Base-by-base conservation (phyloP, 2,888 invertebrate species). In the Didymodactylos carnosus region DNA sequence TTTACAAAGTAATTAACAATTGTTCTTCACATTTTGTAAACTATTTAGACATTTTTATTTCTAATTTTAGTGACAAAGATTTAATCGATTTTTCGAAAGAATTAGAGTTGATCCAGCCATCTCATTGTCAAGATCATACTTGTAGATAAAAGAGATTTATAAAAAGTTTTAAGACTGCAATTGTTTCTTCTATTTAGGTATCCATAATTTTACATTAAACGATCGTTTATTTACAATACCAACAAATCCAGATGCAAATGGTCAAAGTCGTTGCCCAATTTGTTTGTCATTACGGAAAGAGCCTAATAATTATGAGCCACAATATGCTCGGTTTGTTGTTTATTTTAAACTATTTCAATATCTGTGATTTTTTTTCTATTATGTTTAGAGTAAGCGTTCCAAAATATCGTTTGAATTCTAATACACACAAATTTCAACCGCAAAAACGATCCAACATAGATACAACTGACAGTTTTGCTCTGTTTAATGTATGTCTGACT, bases 261-360 rank as follows among this genome's bases (percentile, higher is more conserved):
- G 75, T 16, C 46, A 72, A 39, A 75, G 75, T 75, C 14, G 72
- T 39, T 75, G 75, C 69, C 75, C 75, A 5, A 62, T 75, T n/a
- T 75, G 75, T 70, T 2, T 11, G n/a, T 35, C 35, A 35, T 19
- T 62, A 62, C 62, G 62, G 19, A 62, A 62, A 62, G 62, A 62
- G 3, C 62, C 62, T 19, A 62, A 62, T 10, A 2, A 29, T 19
- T 62, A 35, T 35, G 62, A 62, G 35, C 62, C 62, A n/a, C 62
- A 62, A 35, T 62, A 62, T 62, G 62, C 62, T 35, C 62, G 62
- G 62, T 62, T 35, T 35, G 11, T 2, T 10, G 19, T 49, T 13
- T 3, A 43, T 19, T 19, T 3, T 14, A 13, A 23, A 23, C 11
- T 49, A 13, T 25, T 49, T 1, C 8, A 23, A 25, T 4, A 11